Conservation (phyloP, 92 coral and sea anemone genomes). For the Umimayanthus chanpuru region DNA sequence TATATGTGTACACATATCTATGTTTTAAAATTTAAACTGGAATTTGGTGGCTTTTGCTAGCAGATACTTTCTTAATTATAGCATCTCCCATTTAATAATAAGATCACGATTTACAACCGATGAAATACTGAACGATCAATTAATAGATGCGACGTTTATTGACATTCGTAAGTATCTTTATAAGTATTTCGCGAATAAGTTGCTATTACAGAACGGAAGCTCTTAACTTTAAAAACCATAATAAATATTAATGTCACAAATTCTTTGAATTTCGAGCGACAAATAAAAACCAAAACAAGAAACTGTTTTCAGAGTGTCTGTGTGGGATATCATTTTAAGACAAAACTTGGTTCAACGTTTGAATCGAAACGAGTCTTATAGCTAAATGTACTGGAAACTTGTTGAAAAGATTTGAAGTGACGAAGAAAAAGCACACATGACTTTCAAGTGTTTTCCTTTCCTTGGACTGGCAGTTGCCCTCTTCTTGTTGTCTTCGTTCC, state of each 20-base stretch:
- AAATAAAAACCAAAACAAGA: neutral
- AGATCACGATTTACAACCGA: neutral
- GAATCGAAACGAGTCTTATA: neutral
- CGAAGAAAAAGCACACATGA: neutral
- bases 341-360: neutral
- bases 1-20: too few relatives aligned
- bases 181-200: neutral
- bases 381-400: constrained; percentile 2
- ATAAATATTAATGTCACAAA: neutral
- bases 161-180: neutral
- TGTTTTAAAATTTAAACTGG: neutral
- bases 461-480: neutral
- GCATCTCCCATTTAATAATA: neutral
- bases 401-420: neutral
- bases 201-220: neutral
- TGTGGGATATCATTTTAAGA: neutral
- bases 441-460: neutral
- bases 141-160: neutral
- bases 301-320: neutral
- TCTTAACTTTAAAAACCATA: neutral
- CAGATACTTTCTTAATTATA: neutral
- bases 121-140: neutral
- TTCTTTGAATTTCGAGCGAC: neutral
- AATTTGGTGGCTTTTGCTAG: neutral
- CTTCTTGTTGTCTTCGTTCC: neutral